Evolutionary conservation across 2,797 vertebrate species (phyloP), one percentile per base, ranked within the genome.

Genomic region (Hippoglossus hippoglossus): DNA sequence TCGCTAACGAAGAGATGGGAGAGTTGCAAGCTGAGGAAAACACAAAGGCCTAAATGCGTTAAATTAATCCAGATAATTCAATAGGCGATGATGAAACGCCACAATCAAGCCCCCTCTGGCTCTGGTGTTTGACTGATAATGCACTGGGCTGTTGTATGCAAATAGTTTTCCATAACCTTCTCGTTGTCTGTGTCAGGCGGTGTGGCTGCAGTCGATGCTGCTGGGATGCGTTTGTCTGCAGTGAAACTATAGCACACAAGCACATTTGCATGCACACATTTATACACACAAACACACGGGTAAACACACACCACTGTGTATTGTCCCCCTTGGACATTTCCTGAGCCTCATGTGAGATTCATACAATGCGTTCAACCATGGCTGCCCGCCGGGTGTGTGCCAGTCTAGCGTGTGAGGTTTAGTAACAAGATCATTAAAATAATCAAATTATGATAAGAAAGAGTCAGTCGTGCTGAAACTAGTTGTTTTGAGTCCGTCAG

Each of bases 341-440:
- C 73, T 4, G 21, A 76, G 86, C 79, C 77, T 91, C 88, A 89
- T 92, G 86, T 89, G 85, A 91, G 89, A 91, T 94, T 91, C 91
- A 90, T 91, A 87, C 79, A 79, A 83, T 61, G 87, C 91, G 55
- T 77, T 94, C 82, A 84, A 87, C 89, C 93, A 46, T 93, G 79
- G 85, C 85, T 82, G 84, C 78, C 87, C 89, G 66, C 80, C 11
- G 83, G 90, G 81, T 77, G 83, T 75, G 82, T 81, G 84, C 86
- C 63, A 91, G 89, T 83, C 89, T 89, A 88, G 79, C 70, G 73
- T 90, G 90, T 88, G 87, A 87, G 85, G 78, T 89, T 88, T 75
- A 81, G 91, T 87, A 93, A 93, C 87, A 89, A 93, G 92, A 94
- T 94, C 94, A 94, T 95, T 95, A 95, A 95, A 95, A 95, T 95